Evolutionary conservation across 2,797 vertebrate species (phyloP).

Genomic region (Tragelaphus eurycerus): DNA sequence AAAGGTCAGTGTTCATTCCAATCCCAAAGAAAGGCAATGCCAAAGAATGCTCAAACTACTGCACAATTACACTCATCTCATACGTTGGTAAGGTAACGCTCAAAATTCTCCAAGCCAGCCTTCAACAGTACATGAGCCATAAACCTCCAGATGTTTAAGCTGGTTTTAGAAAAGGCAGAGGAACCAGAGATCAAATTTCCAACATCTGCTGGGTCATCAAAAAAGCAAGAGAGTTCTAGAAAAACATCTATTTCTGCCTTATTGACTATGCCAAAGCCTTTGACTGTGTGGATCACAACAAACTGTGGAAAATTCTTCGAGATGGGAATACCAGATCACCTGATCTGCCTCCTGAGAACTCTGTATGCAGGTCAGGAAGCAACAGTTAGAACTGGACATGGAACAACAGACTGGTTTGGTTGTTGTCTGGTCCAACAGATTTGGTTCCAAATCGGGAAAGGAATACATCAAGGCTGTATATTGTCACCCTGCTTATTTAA

Average conservation of each 20-base stretch:
- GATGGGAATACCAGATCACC: not conserved
- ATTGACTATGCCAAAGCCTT: not conserved
- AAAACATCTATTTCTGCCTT: not conserved
- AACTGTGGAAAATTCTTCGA: not conserved
- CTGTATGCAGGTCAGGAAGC: not conserved
- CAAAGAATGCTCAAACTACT: not conserved
- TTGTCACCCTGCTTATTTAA: not conserved
- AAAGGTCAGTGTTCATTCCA: not conserved
- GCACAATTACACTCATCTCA: not conserved
- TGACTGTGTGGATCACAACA: not conserved
- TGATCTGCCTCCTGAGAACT: not conserved
- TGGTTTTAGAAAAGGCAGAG: not conserved
- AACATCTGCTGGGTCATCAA: fast-evolving
- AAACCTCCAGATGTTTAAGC: not conserved
- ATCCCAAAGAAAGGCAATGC: not conserved
- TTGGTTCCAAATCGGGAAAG: not conserved
- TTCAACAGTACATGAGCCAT: not conserved
- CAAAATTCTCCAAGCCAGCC: not conserved
- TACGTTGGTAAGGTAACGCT: not conserved
- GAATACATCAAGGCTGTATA: not conserved
- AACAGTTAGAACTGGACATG: not conserved
- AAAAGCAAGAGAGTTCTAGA: not conserved
- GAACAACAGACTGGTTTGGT: not conserved
- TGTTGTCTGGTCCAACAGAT: too few species aligned
- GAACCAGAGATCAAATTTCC: not conserved